Percentiles rank a stretch among this genome's conserved stretches.
These are phyloP conservation scores for Mesembrinibis cayennensis DNA, from an alignment of 2,113 vertebrate species.

Conservation along the genomic window DNA sequence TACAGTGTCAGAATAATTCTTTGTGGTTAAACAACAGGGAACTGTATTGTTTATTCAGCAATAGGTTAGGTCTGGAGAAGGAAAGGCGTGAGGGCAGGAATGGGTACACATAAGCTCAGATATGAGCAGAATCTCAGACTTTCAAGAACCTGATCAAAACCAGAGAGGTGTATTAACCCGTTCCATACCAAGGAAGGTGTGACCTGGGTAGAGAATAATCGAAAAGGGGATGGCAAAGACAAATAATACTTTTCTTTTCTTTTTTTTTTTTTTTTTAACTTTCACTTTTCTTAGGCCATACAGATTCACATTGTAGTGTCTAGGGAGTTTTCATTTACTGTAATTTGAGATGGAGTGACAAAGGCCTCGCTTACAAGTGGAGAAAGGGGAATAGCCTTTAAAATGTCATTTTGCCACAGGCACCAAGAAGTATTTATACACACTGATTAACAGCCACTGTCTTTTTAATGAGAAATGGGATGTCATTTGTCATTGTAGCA, in stretches of 20 bases:
- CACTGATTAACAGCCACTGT: neutral
- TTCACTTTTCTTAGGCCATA: neutral
- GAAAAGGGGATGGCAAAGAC: neutral
- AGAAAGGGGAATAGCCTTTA: neutral
- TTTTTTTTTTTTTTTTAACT: neutral
- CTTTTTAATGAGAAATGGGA: neutral
- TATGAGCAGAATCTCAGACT: neutral
- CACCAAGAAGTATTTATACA: neutral
- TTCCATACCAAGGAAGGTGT: neutral
- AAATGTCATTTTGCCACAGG: neutral
- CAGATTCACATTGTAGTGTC: neutral
- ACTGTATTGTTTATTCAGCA: neutral
- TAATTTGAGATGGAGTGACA: neutral
- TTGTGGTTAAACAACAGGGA: neutral
- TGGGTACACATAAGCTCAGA: neutral
- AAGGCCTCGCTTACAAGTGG: neutral
- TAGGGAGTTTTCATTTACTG: neutral
- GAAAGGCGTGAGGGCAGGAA: neutral
- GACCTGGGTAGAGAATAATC: neutral
- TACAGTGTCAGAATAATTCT: neutral
- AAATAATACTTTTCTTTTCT: neutral
- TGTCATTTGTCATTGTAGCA: neutral
- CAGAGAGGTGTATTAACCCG: neutral
- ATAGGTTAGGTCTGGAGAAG: neutral
- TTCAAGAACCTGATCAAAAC: neutral